Evolutionary conservation across 2,797 vertebrate genomes (phyloP).

Genomic region (Hydrolagus colliei): DNA sequence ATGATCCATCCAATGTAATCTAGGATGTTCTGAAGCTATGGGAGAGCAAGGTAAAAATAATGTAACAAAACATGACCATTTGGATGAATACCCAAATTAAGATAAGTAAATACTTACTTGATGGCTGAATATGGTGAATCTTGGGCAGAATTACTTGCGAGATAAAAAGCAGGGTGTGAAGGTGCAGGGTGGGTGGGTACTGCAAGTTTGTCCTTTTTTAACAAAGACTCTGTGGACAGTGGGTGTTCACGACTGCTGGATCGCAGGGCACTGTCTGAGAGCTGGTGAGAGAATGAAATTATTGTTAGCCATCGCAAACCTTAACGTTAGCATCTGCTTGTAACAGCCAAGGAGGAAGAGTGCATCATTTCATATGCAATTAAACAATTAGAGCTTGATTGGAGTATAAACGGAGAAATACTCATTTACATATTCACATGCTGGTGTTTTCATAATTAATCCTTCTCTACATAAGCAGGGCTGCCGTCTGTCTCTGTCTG

Average conservation of each 20-base stretch:
- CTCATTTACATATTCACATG: constrained; percentile 23
- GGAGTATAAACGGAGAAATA: constrained; percentile 21
- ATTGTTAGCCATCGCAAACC: constrained; percentile 8
- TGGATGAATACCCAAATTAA: neutral
- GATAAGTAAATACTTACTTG: constrained; percentile 16
- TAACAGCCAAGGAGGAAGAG: constrained; percentile 20
- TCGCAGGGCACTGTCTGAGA: constrained; percentile 19
- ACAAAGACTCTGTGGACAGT: constrained; percentile 23
- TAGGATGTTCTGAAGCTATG: too few relatives aligned
- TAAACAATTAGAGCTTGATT: constrained; percentile 26
- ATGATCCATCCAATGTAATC: too few relatives aligned
- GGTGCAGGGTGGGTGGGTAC: constrained; percentile 13
- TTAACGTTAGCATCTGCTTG: constrained; percentile 5
- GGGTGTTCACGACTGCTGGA: constrained; percentile 21
- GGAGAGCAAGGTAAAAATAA: neutral
- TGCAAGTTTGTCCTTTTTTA: constrained; percentile 5
- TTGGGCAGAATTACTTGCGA: constrained; percentile 17
- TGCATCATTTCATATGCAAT: constrained; percentile 17
- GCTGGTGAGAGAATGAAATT: constrained; percentile 15
- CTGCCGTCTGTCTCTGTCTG: constrained; percentile 21
- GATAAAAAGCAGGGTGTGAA: constrained; percentile 21
- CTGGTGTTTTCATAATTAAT: constrained; percentile 28
- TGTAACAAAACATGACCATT: neutral
- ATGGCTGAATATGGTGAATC: constrained; percentile 27
- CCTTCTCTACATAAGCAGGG: constrained; percentile 1